Evolutionary conservation across 2,888 invertebrate genomes (phyloP).

Genomic region (Xanthia togata): DNA sequence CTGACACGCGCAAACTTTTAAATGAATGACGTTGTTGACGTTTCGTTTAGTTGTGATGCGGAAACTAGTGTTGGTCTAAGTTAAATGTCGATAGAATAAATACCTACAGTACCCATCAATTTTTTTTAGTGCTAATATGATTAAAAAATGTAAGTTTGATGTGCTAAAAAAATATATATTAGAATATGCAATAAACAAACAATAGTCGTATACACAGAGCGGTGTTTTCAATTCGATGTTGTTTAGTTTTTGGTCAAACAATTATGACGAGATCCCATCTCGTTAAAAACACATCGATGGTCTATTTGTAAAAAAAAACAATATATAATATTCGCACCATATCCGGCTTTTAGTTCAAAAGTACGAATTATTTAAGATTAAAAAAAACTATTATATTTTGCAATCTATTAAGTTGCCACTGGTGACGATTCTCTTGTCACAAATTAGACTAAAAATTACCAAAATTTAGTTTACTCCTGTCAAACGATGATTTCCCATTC

Average conservation of each 20-base stretch:
- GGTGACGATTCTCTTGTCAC: too few relatives aligned
- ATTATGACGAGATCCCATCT: too few relatives aligned
- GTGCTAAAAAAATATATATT: neutral
- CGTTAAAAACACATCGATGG: too few relatives aligned
- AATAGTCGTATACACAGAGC: neutral
- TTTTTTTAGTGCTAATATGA: neutral
- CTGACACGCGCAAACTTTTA: slow-evolving; percentile 81
- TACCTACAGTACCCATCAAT: too few relatives aligned
- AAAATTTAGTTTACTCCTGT: too few relatives aligned
- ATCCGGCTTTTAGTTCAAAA: neutral
- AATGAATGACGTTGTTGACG: slow-evolving; percentile 75
- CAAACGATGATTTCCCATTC: too few relatives aligned
- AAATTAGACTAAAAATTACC: too few relatives aligned
- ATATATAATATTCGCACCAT: neutral
- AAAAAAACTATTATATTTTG: too few relatives aligned
- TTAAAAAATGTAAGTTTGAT: neutral
- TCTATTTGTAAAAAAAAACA: too few relatives aligned
- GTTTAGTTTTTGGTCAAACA: neutral
- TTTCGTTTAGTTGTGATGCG: slow-evolving; percentile 53
- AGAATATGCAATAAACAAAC: neutral
- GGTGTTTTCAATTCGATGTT: neutral
- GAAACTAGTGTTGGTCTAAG: slow-evolving; percentile 28
- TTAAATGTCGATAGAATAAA: slow-evolving; percentile 31
- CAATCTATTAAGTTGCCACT: too few relatives aligned
- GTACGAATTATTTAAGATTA: too few relatives aligned